These are phyloP conservation scores for Conops quadrifasciatus DNA, from an alignment of 2,888 invertebrate genomes.

Conservation along the genomic window DNA sequence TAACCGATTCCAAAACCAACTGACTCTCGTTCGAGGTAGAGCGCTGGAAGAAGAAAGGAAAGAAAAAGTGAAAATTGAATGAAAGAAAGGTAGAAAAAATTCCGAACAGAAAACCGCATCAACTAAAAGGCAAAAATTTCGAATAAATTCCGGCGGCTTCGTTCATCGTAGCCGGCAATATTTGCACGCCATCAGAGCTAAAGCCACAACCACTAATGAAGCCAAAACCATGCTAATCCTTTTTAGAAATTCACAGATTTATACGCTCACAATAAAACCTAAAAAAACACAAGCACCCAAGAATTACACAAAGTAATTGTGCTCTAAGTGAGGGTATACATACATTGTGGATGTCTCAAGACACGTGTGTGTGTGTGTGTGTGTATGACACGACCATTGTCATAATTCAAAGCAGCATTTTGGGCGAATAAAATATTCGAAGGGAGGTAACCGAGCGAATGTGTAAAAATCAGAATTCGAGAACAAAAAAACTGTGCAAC, in stretches of 20 bases:
- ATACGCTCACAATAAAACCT: background rate
- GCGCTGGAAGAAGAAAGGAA: conserved; percentile 41
- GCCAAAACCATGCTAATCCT: conserved; percentile 26
- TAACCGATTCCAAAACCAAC: conserved; percentile 54
- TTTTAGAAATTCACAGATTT: conserved; percentile 30
- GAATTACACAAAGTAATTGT: background rate
- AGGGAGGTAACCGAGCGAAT: background rate
- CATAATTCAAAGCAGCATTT: conserved; percentile 36
- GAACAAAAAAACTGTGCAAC: too few species aligned
- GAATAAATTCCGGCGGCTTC: background rate
- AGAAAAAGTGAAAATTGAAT: background rate
- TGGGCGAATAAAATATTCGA: conserved; percentile 36
- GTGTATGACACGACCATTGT: conserved; percentile 18
- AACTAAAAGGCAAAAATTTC: conserved; percentile 1
- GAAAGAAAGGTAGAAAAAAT: background rate
- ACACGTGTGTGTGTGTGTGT: background rate
- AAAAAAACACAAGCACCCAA: too few species aligned
- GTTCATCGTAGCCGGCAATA: conserved; percentile 11
- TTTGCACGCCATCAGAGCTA: conserved; percentile 32
- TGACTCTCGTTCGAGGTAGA: conserved; percentile 58
- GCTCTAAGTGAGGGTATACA: background rate
- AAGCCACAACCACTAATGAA: conserved; percentile 31
- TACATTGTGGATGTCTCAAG: background rate
- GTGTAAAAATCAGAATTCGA: background rate
- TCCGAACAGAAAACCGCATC: background rate